Conservation (phyloP, 2,888 invertebrate genomes). For the Drosophila atripex region DNA sequence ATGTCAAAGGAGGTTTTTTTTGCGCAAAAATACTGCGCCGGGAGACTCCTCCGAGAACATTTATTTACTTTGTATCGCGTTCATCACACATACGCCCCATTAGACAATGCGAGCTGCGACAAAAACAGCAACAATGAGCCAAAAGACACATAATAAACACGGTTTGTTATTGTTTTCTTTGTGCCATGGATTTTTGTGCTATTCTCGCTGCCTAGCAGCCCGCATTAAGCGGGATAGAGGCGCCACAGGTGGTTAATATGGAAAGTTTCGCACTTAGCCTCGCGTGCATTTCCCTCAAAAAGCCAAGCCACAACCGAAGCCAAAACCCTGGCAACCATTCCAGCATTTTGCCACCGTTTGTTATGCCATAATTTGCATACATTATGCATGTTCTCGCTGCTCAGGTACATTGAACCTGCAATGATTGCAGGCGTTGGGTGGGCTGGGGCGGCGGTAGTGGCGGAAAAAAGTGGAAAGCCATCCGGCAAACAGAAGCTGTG, state of each 20-base stretch:
- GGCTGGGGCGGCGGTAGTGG: background rate
- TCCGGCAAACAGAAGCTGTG: constrained; percentile 16
- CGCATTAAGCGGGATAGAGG: constrained; percentile 5
- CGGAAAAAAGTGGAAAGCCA: constrained; percentile 20
- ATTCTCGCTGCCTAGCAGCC: constrained; percentile 5
- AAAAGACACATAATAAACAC: constrained; percentile 65
- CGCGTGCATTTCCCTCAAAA: constrained; percentile 49
- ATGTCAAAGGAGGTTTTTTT: constrained; percentile 48
- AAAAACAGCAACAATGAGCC: constrained; percentile 3
- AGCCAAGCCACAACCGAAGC: background rate
- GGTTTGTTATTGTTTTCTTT: constrained; percentile 37
- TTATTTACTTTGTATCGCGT: constrained; percentile 73
- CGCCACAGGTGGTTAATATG: constrained; percentile 75
- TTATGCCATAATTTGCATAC: constrained; percentile 75
- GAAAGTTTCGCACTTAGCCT: constrained; percentile 71
- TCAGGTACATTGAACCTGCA: constrained; percentile 74
- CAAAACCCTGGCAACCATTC: constrained; percentile 10
- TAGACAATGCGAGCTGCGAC: constrained; percentile 49
- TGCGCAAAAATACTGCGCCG: background rate
- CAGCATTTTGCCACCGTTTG: constrained; percentile 33
- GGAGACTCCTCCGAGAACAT: constrained; percentile 31
- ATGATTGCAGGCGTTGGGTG: constrained; percentile 51
- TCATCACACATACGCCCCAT: constrained; percentile 70
- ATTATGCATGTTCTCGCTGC: constrained; percentile 70
- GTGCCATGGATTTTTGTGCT: constrained; percentile 1